Percentiles rank a stretch among this genome's conserved stretches.
phyloP scores from a whole-genome alignment of 2,113 vertebrate genomes.

The Passer domesticus region DNA sequence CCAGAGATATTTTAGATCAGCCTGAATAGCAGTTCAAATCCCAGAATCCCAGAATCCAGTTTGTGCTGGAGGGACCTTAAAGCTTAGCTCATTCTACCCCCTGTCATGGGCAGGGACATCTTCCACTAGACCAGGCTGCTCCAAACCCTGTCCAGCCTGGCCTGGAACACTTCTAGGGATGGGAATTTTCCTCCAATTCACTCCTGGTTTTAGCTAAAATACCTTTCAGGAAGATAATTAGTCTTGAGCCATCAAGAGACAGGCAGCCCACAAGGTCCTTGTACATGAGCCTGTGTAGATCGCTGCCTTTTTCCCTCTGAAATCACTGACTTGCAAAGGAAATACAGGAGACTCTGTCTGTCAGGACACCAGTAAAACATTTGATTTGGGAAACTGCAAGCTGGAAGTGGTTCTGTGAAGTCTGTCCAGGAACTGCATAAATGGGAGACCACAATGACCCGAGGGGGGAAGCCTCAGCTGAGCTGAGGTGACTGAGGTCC shows the following conservation, averaged over 20 bases:
- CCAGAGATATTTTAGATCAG: background rate
- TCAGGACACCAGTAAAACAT: background rate
- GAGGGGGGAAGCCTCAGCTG: background rate
- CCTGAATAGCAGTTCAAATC: background rate
- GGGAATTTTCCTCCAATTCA: background rate
- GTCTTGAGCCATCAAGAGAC: background rate
- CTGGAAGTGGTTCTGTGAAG: background rate
- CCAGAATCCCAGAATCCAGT: background rate
- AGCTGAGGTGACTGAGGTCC: background rate
- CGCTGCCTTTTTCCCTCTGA: background rate
- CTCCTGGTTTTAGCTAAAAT: background rate
- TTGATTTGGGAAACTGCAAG: background rate
- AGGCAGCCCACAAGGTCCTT: background rate
- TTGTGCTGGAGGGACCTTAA: background rate
- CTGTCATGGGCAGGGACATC: background rate
- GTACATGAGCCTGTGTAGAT: background rate
- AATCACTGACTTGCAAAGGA: background rate
- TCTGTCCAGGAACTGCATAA: background rate
- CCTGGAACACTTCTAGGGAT: background rate
- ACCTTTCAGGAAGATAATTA: background rate
- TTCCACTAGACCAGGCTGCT: background rate
- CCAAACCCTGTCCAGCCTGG: background rate
- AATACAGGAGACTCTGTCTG: background rate
- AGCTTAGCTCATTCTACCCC: background rate
- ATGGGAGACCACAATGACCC: rapidly evolving